Conservation (phyloP, 2,113 vertebrate species). For the Alectura lathami region DNA sequence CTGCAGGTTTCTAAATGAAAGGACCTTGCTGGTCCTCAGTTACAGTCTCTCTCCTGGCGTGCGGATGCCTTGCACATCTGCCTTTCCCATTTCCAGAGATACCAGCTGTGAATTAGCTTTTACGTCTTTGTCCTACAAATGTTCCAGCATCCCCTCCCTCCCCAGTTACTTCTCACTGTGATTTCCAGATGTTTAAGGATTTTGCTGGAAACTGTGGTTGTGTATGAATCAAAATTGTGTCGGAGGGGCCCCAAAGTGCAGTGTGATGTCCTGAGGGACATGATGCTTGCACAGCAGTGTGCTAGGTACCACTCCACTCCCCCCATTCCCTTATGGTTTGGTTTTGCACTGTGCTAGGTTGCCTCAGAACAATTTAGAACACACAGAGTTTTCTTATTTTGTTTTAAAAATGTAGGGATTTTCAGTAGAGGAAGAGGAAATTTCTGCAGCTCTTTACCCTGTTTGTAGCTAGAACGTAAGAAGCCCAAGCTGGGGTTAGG, state of each 20-base stretch:
- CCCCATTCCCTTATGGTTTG: neutral
- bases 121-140: neutral
- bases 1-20: neutral
- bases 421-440: neutral
- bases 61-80: conserved; percentile 10
- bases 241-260: neutral
- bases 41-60: neutral
- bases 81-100: conserved; percentile 35
- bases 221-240: neutral
- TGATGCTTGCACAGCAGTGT: neutral
- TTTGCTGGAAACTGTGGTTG: neutral
- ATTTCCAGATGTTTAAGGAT: conserved; percentile 21
- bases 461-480: neutral
- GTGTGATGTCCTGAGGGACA: neutral
- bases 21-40: neutral
- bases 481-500: neutral
- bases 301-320: neutral
- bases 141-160: neutral
- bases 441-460: neutral
- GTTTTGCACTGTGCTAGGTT: neutral
- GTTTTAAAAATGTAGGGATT: too few species aligned
- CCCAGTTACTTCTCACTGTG: neutral
- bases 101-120: conserved; percentile 46
- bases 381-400: neutral
- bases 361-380: conserved; percentile 3